Base-by-base conservation (phyloP, 2,797 vertebrate genomes). In the Cryptoprocta ferox region DNA sequence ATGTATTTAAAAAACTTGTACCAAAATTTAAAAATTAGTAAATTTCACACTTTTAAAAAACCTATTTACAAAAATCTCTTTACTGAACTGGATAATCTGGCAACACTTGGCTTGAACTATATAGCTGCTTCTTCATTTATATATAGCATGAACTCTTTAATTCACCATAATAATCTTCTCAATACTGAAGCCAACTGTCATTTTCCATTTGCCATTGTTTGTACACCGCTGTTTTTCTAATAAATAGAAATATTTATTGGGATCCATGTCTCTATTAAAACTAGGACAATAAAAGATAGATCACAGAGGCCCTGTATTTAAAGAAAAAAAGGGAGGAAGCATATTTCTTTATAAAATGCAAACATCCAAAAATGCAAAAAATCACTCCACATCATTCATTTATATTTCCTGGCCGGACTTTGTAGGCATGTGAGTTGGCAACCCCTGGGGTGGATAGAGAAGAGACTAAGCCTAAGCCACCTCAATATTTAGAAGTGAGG, bases 51-150 rank as follows among this genome's bases (percentile, higher is more conserved):
- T 92, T 73, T 50, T 0, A 0, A 39, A 82, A 84, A 84, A 71
- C 39, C 53, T n/a, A 48, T 84, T 84, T 66, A 18, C n/a, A 89
- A 75, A 28, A 89, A 89, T 66, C 45, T 92, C 50, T 84, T 80
- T 84, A 79, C 95, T 89, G 79, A 92, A 89, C 3, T 96, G 84
- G 50, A 76, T 30, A 90, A 76, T 80, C 65, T 84, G n/a, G 79
- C 28, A 89, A 80, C 45, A 66, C 42, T 42, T 73, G 80, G 90
- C 80, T 95, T 95, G 32, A 95, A 79, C 42, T 79, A 3, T 8
- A 70, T 3, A 53, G 85, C 79, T 85, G 73, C 37, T 75, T 83
- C 70, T 39, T 68, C 61, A 53, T 53, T 95, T 89, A 78, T 39
- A 70, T 53, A 15, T 70, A 28, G 32, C 32, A 68, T 68, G 63